phyloP scores from a whole-genome alignment of 2,888 invertebrate species.

The Epinotia brunnichana region DNA sequence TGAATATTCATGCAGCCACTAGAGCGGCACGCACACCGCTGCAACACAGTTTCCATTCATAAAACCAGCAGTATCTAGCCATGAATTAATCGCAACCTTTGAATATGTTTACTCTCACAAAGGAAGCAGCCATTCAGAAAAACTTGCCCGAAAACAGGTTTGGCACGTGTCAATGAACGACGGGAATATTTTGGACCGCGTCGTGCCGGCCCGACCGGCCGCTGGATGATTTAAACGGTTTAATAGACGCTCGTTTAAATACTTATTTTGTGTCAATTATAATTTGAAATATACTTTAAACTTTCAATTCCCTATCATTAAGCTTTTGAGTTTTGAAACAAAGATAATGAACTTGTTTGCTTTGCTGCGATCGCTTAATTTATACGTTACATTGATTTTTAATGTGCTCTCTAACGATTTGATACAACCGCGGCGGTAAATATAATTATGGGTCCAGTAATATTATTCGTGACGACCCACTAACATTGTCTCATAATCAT shows the following conservation, averaged over 20 bases:
- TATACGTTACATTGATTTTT: slow-evolving; percentile 36
- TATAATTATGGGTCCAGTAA: slow-evolving; percentile 18
- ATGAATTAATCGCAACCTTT: slow-evolving; percentile 84
- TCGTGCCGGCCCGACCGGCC: slow-evolving; percentile 64
- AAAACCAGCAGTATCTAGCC: slow-evolving; percentile 80
- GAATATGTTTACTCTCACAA: slow-evolving; percentile 83
- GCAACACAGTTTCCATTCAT: slow-evolving; percentile 76
- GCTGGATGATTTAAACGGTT: slow-evolving; percentile 77
- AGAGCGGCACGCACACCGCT: slow-evolving; percentile 65
- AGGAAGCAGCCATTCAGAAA: slow-evolving; percentile 83
- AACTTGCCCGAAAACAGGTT: slow-evolving; percentile 80
- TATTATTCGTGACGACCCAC: slow-evolving; percentile 13
- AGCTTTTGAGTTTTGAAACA: slow-evolving; percentile 40
- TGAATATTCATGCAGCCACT: slow-evolving; percentile 61
- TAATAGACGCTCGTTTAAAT: slow-evolving; percentile 72
- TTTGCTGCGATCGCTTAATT: slow-evolving; percentile 35
- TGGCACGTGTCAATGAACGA: slow-evolving; percentile 83
- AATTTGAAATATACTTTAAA: slow-evolving; percentile 61
- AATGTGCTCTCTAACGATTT: slow-evolving; percentile 18
- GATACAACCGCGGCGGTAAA: slow-evolving; percentile 8
- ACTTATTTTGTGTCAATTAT: slow-evolving; percentile 68
- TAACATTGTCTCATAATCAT: slow-evolving; percentile 14
- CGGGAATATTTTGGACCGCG: slow-evolving; percentile 79
- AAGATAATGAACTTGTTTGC: slow-evolving; percentile 43
- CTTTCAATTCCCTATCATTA: slow-evolving; percentile 45